These are phyloP conservation scores for Ridgeia piscesae DNA, from an alignment of 1,140 invertebrate species.

Conservation along the genomic window DNA sequence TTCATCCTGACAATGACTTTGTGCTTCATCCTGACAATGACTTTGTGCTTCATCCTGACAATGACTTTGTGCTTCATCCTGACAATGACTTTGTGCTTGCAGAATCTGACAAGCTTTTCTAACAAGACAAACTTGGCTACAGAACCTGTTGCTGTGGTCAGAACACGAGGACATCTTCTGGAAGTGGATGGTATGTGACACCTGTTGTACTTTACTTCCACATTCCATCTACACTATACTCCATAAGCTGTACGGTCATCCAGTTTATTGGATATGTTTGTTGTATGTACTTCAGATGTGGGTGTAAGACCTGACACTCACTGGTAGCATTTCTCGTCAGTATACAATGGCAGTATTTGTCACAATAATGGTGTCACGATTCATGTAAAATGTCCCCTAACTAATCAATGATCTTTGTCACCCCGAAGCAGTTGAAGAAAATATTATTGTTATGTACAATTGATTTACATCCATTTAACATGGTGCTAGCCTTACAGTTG, in stretches of 20 bases:
- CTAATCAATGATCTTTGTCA: no score
- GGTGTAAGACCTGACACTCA: neutral
- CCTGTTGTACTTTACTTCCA: neutral
- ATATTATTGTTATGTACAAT: no score
- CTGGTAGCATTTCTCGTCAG: neutral
- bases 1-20: no score
- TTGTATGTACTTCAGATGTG: neutral
- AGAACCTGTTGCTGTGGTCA: constrained; percentile 40
- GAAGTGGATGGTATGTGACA: constrained; percentile 47
- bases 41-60: no score
- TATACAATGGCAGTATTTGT: no score
- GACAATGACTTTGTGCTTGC: constrained; percentile 20
- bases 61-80: no score
- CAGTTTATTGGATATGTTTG: neutral
- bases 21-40: no score
- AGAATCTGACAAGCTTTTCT: constrained; percentile 41
- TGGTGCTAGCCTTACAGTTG: no score
- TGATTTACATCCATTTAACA: no score
- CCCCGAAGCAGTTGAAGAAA: no score
- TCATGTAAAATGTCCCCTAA: no score
- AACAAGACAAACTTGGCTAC: constrained; percentile 43
- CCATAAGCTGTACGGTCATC: neutral
- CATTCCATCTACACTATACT: neutral
- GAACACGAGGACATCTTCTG: constrained; percentile 46
- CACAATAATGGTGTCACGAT: no score